Evolutionary conservation across 30 jellyfish, hydroid and myxozoan genomes (phyloP), one percentile per base, ranked within the genome.

Genomic region (Rhopilema esculentum): DNA sequence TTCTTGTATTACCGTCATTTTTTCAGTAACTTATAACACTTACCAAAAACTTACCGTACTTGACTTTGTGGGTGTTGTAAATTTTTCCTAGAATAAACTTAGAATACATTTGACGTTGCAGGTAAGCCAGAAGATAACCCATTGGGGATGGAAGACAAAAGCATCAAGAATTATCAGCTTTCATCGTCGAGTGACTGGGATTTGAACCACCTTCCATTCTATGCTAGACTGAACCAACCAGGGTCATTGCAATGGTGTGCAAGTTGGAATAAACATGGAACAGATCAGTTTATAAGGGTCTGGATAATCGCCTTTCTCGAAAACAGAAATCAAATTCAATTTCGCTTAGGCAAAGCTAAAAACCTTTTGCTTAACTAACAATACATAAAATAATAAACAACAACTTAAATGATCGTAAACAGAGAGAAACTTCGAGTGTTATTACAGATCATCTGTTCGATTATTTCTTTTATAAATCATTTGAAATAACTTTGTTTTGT

Each of bases 101-200:
- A 16, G 26, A 66, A 16, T 4, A 12, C 19, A 22, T 17, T 23
- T 21, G 24, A 0, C 1, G 18, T 66, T 66, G 1, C 69, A 74
- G 85, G 78, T 4, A 61, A 48, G 19, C 73, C 87, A 33, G 51
- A 16, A 30, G 51, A 25, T 29, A 53, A 66, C 26, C 75, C 94
- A 15, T 72, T 85, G 22, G 94, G 94, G 25, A 72, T 85, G 94
- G 83, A 85, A 32, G 83, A 88, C 24, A 67, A 49, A 23, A 86
- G 76, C 4, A 68, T 86, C 8, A 73, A 66, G 27, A 82, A 86
- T 23, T 49, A 64, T 25, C 86, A 73, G 62, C 77, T 86, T 21
- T 57, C 89, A 1, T 65, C 95, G 4, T 86, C 95, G 4, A 74
- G 90, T 24, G 76, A 48, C 20, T 86, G 75, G 81, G 80, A 75